Conservation (phyloP, 2,888 invertebrate genomes). For the Andrena fulva region DNA sequence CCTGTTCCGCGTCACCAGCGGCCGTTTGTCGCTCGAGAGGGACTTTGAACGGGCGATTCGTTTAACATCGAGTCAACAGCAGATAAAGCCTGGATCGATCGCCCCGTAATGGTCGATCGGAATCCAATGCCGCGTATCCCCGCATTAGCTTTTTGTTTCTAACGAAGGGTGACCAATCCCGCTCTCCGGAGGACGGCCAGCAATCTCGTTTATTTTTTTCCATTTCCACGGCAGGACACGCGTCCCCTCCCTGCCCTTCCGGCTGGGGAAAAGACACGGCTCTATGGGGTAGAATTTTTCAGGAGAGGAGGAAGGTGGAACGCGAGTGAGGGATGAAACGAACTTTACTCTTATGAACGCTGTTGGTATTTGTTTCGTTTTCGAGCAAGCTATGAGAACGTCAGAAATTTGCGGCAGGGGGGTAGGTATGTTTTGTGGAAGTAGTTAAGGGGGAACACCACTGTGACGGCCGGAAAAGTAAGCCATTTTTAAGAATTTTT, state of each 20-base stretch:
- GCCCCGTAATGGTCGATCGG: slow-evolving; percentile 69
- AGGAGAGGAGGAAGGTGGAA: neutral
- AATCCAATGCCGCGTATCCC: slow-evolving; percentile 70
- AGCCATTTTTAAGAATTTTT: no score
- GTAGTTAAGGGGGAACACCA: no score
- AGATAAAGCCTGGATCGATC: slow-evolving; percentile 75
- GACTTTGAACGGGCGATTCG: slow-evolving; percentile 69
- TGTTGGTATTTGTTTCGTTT: neutral
- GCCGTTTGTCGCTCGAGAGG: slow-evolving; percentile 68
- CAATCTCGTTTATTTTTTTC: slow-evolving; percentile 36
- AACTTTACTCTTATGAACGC: no score
- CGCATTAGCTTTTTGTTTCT: slow-evolving; percentile 71
- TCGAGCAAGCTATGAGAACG: no score
- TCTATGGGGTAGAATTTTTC: slow-evolving; percentile 16
- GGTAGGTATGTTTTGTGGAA: no score
- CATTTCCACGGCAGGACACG: slow-evolving; percentile 6
- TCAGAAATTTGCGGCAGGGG: no score
- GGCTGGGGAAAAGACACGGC: neutral
- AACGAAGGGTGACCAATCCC: slow-evolving; percentile 63
- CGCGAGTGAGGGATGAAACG: no score
- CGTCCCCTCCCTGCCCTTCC: neutral
- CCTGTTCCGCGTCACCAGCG: slow-evolving; percentile 58
- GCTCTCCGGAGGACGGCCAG: slow-evolving; percentile 24
- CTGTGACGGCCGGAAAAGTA: no score
- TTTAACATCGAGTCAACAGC: slow-evolving; percentile 75